These are phyloP conservation scores for Pampusana beccarii DNA, from an alignment of 2,113 vertebrate genomes.

Conservation along the genomic window DNA sequence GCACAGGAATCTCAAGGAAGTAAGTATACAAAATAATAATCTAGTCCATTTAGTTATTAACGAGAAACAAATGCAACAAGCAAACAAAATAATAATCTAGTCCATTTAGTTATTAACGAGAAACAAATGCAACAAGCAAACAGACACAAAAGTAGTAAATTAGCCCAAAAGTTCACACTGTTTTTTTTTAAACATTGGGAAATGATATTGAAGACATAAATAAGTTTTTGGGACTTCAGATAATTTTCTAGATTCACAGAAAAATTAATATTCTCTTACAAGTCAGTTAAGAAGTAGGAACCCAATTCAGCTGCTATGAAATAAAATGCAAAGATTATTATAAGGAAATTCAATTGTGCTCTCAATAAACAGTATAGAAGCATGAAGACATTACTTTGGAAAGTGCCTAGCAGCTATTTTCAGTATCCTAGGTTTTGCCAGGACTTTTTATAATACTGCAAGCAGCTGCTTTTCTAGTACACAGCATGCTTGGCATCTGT, in stretches of 20 bases:
- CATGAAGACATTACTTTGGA: not conserved
- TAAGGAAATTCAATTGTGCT: not conserved
- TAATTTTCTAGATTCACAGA: not conserved
- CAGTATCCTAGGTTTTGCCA: not conserved
- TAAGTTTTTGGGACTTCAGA: not conserved
- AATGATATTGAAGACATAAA: not conserved
- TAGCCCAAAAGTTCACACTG: not conserved
- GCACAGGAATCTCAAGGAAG: not conserved
- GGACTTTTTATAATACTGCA: not conserved
- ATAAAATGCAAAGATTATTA: not conserved
- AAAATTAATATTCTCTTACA: not conserved
- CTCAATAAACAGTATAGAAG: not conserved
- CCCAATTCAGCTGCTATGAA: not conserved
- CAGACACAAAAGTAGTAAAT: not conserved
- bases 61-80: not conserved
- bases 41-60: not conserved
- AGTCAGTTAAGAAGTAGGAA: not conserved
- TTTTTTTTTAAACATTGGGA: not conserved
- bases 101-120: not conserved
- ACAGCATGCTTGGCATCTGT: constrained; percentile 23
- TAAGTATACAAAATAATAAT: not conserved
- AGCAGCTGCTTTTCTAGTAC: constrained; percentile 30
- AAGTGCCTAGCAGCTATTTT: constrained; percentile 30
- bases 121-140: not conserved
- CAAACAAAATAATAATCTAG: not conserved